Conservation (phyloP, 30 jellyfish, hydroid and myxozoan genomes). For the Pelagia noctiluca region DNA sequence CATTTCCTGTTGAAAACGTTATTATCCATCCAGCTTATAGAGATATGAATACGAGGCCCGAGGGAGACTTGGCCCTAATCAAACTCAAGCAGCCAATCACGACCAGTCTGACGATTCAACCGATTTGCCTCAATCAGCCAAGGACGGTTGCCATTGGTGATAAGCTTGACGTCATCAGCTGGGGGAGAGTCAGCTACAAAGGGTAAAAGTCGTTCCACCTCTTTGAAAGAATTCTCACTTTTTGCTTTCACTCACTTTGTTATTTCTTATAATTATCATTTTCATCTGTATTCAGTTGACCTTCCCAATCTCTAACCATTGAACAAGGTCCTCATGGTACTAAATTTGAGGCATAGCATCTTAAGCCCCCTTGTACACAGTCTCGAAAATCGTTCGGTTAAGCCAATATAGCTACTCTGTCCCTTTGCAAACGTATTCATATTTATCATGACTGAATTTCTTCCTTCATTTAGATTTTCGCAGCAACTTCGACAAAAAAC, state of each 20-base stretch:
- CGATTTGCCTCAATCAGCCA: slow-evolving; percentile 52
- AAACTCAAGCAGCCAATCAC: slow-evolving; percentile 41
- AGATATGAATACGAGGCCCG: neutral
- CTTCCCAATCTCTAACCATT: too few relatives aligned
- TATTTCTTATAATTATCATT: too few relatives aligned
- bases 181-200: slow-evolving; percentile 66
- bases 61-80: slow-evolving; percentile 53
- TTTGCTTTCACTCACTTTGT: too few relatives aligned
- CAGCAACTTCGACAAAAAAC: slow-evolving; percentile 11
- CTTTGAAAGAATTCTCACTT: too few relatives aligned
- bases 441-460: neutral
- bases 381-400: too few relatives aligned
- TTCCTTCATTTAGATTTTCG: neutral
- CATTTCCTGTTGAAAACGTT: slow-evolving; percentile 19
- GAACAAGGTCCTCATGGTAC: too few relatives aligned
- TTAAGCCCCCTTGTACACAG: too few relatives aligned
- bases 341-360: too few relatives aligned
- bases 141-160: neutral
- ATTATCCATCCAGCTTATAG: slow-evolving; percentile 45
- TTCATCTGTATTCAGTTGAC: too few relatives aligned
- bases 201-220: too few relatives aligned
- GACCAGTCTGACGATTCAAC: slow-evolving; percentile 32
- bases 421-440: neutral
- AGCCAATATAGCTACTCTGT: neutral
- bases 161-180: slow-evolving; percentile 17